Percentiles rank a stretch among this genome's conserved stretches.
These are phyloP conservation scores for Brachyhypopomus occidentalis DNA, from an alignment of 2,113 vertebrate species.

Conservation along the genomic window DNA sequence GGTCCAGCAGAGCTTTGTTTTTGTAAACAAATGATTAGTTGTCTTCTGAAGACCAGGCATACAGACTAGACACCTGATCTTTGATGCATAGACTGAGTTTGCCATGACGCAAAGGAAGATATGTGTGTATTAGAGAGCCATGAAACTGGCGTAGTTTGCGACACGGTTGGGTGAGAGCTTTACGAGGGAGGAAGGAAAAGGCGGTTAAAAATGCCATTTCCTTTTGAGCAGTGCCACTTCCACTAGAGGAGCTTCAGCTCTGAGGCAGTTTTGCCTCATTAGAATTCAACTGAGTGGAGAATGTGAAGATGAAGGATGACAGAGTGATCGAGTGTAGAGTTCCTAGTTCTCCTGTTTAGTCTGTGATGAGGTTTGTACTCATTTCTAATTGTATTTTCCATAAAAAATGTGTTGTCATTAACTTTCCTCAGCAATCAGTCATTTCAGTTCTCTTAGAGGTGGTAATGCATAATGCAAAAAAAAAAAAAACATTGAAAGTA, in stretches of 20 bases:
- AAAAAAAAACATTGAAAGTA: background rate
- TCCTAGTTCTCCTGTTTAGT: background rate
- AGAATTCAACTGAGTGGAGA: constrained; percentile 1
- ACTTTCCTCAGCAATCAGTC: constrained; percentile 6
- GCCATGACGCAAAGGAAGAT: constrained; percentile 24
- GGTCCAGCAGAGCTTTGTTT: background rate
- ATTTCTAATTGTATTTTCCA: background rate
- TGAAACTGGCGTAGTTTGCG: background rate
- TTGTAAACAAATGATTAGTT: background rate
- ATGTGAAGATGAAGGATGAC: background rate
- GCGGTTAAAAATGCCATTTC: constrained; percentile 19
- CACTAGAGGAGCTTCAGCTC: background rate
- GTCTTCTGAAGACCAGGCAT: too few relatives aligned
- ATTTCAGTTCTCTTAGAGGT: background rate
- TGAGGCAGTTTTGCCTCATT: background rate
- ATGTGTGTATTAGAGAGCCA: background rate
- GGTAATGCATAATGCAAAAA: background rate
- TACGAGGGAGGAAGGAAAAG: constrained; percentile 22
- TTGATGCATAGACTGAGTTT: background rate
- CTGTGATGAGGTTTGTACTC: background rate
- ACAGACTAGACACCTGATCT: background rate
- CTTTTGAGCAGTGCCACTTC: background rate
- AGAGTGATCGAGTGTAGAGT: background rate
- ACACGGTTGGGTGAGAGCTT: constrained; percentile 7
- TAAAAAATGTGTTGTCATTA: constrained; percentile 7